phyloP scores from a whole-genome alignment of 2,797 vertebrate genomes.

The Acrossocheilus fasciatus region DNA sequence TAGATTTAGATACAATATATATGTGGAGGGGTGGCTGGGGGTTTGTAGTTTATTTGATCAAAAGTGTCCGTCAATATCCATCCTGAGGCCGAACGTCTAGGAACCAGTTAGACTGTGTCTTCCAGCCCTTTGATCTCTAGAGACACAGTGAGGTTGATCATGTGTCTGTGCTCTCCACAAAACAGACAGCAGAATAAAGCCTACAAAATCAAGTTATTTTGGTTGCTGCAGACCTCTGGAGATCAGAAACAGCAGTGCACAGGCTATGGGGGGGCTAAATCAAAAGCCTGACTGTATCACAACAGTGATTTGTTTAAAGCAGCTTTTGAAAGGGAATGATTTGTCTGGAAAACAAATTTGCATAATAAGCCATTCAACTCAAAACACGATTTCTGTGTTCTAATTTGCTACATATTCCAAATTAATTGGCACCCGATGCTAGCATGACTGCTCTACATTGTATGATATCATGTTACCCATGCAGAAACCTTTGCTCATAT shows the following conservation, averaged over 20 bases:
- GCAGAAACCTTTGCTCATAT: background rate
- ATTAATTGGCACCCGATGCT: background rate
- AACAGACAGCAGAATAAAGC: background rate
- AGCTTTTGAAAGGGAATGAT: background rate
- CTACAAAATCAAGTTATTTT: conserved; percentile 23
- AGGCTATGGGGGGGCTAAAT: background rate
- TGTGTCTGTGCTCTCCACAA: background rate
- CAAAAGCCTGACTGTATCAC: conserved; percentile 1
- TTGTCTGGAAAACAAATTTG: background rate
- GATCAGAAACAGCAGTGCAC: background rate
- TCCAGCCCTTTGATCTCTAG: conserved; percentile 7
- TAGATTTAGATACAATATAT: background rate
- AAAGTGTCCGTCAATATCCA: background rate
- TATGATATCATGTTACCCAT: background rate
- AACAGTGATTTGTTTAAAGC: background rate
- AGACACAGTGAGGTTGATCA: background rate
- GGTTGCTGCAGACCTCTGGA: background rate
- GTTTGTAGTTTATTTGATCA: background rate
- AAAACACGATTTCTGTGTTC: background rate
- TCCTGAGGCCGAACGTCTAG: background rate
- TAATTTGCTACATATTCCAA: background rate
- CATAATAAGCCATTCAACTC: background rate
- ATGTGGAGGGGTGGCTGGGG: background rate
- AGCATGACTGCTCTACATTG: background rate
- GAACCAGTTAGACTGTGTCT: background rate